Evolutionary conservation across 2,113 vertebrate species (phyloP).

Genomic region (Pao palembangensis): DNA sequence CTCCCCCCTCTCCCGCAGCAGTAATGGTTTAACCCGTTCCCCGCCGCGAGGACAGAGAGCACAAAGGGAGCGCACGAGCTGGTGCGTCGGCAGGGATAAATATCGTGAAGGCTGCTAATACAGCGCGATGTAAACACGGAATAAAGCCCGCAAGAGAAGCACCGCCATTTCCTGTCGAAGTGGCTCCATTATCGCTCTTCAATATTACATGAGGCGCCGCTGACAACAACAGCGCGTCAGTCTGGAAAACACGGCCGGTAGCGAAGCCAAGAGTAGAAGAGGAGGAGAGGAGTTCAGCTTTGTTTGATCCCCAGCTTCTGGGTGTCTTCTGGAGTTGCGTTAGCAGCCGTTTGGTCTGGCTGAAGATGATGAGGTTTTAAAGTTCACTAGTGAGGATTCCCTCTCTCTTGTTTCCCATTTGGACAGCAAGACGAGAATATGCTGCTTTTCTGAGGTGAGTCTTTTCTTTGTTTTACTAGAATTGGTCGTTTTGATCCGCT

Average conservation of each 20-base stretch:
- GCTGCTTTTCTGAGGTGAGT: conserved; percentile 59
- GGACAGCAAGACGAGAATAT: conserved; percentile 27
- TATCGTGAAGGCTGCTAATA: neutral
- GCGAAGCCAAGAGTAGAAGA: conserved; percentile 29
- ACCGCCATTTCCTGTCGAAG: conserved; percentile 31
- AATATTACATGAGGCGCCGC: conserved; percentile 45
- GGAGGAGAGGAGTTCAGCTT: conserved; percentile 51
- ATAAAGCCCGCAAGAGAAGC: conserved; percentile 33
- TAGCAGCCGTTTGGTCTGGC: conserved; percentile 9
- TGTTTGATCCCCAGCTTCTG: conserved; percentile 43
- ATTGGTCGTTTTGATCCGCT: neutral
- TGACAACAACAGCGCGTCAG: conserved; percentile 24
- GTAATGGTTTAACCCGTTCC: conserved; percentile 66
- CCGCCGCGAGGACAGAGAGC: conserved; percentile 35
- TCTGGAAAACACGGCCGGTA: conserved; percentile 21
- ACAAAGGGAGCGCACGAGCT: conserved; percentile 57
- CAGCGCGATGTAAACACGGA: conserved; percentile 61
- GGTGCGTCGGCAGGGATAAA: conserved; percentile 11
- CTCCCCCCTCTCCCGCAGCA: conserved; percentile 19
- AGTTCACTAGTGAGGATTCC: conserved; percentile 23
- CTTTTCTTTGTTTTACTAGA: conserved; percentile 41
- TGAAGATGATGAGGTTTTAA: conserved; percentile 16
- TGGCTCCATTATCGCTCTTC: conserved; percentile 40
- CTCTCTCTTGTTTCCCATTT: neutral
- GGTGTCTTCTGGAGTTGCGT: conserved; percentile 47